Conservation (phyloP, 2,113 vertebrate species). For the Henicopernis longicauda region DNA sequence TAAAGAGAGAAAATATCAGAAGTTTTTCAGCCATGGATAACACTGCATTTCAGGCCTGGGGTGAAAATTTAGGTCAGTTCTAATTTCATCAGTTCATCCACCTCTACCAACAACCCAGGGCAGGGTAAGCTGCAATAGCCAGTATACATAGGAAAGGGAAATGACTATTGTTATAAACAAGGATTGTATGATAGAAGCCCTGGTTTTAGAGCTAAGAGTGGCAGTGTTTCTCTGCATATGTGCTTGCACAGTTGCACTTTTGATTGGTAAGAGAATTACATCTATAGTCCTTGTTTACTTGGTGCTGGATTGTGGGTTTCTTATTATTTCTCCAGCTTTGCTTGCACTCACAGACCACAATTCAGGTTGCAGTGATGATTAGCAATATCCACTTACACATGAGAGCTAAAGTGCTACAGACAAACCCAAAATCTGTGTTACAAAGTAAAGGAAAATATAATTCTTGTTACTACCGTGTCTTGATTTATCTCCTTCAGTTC, state of each 20-base stretch:
- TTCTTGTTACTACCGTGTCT: neutral
- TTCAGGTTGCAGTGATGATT: neutral
- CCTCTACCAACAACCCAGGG: neutral
- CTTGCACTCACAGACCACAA: slow-evolving; percentile 9
- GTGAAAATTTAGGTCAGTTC: neutral
- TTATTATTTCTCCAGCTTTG: neutral
- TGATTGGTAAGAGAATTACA: neutral
- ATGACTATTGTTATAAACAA: neutral
- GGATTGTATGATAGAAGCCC: neutral
- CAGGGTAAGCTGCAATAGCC: neutral
- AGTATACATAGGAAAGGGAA: neutral
- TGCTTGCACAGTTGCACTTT: neutral
- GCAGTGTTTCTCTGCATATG: neutral
- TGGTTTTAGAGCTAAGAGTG: slow-evolving; percentile 13
- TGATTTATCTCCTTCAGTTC: neutral
- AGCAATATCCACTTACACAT: neutral
- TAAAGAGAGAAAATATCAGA: neutral
- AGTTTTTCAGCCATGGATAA: neutral
- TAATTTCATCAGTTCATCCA: neutral
- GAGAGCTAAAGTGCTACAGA: neutral
- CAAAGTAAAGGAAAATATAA: neutral
- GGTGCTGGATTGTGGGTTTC: neutral
- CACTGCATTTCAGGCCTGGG: neutral
- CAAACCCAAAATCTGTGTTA: neutral
- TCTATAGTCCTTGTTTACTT: neutral